Base-by-base conservation (phyloP, 1,140 invertebrate species). In the Magallana gigas region DNA sequence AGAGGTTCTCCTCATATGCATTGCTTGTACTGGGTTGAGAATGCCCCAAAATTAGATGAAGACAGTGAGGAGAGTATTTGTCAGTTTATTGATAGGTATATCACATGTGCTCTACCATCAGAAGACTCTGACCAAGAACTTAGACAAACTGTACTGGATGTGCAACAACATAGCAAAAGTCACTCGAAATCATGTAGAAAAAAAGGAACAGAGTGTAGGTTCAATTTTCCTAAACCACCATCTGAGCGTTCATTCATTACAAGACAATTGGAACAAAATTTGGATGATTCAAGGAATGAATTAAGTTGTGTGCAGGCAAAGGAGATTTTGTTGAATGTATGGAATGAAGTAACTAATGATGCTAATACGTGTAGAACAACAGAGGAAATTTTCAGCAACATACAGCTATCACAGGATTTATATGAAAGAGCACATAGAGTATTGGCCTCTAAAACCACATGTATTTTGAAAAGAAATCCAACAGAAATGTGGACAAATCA, bases 1-100 rank as follows among this genome's bases (percentile, higher is more conserved):
- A 48, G 36, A 48, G 36, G 36, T 48, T 48, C 36, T 1, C 36
- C 36, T 1, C 36, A 48, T 48, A 48, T 48, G 36, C 36, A 48
- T 48, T 48, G 36, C 48, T 59, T 91, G 12, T 85, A 90, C 56
- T 91, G 90, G 94, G 84, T 95, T 1, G 88, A 94, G 87, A 90
- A 93, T 91, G 87, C 91, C 81, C 94, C 94, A 58, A 60, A 48
- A 82, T 29, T 87, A 1, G 83, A 80, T 58, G 2, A 29, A 57
- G 23, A 23, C 12, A 2, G 56, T 23, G 56, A 58, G 0, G 59
- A 83, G 5, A 48, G 23, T 48, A 64, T 93, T 59, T 87, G 86
- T 36, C 12, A 76, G 8, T 58, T 82, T 68, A 12, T 71, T 57
- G 81, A 88, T 14, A 85, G 83, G 12, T 84, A 87, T 58, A 76